Percentiles rank a stretch among this genome's conserved stretches.
Evolutionary conservation across 2,113 vertebrate genomes (phyloP).

Genomic region (Phylloscopus trochiloides): DNA sequence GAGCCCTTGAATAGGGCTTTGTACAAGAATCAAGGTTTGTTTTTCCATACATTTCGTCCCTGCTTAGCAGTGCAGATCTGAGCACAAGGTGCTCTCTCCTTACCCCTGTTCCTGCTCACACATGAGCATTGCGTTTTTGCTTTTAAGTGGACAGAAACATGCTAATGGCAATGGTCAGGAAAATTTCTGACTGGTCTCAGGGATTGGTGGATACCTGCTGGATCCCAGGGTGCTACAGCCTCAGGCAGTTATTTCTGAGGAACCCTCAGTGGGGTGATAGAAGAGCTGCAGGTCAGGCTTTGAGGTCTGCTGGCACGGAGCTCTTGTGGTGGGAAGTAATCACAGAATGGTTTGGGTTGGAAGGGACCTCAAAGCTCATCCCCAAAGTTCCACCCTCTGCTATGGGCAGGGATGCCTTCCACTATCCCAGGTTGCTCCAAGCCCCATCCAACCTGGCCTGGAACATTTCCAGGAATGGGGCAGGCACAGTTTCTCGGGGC

Average conservation of each 20-base stretch:
- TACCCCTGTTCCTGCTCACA: not conserved
- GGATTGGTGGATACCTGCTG: not conserved
- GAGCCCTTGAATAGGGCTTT: not conserved
- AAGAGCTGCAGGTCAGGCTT: not conserved
- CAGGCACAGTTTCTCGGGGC: not conserved
- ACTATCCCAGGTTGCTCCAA: not conserved
- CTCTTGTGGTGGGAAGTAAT: not conserved
- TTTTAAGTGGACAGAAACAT: not conserved
- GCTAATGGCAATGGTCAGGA: not conserved
- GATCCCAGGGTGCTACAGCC: not conserved
- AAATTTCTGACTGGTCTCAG: not conserved
- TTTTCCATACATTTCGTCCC: not conserved
- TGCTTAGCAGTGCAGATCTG: not conserved
- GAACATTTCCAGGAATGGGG: not conserved
- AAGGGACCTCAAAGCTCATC: not conserved
- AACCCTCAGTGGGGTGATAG: not conserved
- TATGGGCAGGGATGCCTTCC: not conserved
- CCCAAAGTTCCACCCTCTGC: not conserved
- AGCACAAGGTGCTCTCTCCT: not conserved
- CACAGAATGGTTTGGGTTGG: not conserved
- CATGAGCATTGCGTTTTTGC: fast-evolving
- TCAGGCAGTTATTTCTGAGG: not conserved
- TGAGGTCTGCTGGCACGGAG: not conserved
- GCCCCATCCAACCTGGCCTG: not conserved
- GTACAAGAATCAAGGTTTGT: not conserved